Evolutionary conservation across 1,140 invertebrate species (phyloP).

Genomic region (Saxidomus purpurata): DNA sequence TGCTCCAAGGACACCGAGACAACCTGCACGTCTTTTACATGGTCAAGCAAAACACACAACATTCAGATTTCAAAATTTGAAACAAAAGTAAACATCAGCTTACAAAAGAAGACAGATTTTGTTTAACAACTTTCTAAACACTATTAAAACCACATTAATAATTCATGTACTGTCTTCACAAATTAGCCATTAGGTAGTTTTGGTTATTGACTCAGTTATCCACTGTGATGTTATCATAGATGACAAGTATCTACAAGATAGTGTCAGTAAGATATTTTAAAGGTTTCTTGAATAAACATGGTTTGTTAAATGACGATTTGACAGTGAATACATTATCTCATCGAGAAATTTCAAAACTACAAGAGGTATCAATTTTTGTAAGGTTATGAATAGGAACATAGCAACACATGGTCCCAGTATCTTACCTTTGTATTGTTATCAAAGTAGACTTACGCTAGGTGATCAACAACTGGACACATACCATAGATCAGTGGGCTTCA

Average conservation of each 20-base stretch:
- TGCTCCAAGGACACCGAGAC: too few relatives aligned
- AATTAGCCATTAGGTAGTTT: conserved; percentile 53
- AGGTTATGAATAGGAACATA: neutral
- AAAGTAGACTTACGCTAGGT: too few relatives aligned
- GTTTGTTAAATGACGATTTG: neutral
- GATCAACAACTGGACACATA: too few relatives aligned
- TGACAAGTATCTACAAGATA: conserved; percentile 21
- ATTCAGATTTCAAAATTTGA: conserved; percentile 10
- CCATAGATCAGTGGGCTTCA: too few relatives aligned
- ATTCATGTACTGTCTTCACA: conserved; percentile 49
- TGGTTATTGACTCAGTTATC: neutral
- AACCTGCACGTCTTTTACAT: neutral
- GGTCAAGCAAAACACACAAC: neutral
- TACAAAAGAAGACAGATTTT: neutral
- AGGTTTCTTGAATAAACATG: conserved; percentile 23
- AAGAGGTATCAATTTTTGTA: conserved; percentile 19
- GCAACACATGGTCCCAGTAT: too few relatives aligned
- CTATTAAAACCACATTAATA: conserved; percentile 62
- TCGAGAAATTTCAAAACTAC: conserved; percentile 25
- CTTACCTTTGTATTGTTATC: too few relatives aligned
- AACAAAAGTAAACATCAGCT: conserved; percentile 27
- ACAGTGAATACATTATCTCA: conserved; percentile 32
- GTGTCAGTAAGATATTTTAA: conserved; percentile 3
- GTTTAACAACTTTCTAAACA: conserved; percentile 48
- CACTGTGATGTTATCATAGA: conserved; percentile 6